These are phyloP conservation scores for Eudasyphora cyanicolor DNA, from an alignment of 2,888 invertebrate genomes.

Conservation along the genomic window DNA sequence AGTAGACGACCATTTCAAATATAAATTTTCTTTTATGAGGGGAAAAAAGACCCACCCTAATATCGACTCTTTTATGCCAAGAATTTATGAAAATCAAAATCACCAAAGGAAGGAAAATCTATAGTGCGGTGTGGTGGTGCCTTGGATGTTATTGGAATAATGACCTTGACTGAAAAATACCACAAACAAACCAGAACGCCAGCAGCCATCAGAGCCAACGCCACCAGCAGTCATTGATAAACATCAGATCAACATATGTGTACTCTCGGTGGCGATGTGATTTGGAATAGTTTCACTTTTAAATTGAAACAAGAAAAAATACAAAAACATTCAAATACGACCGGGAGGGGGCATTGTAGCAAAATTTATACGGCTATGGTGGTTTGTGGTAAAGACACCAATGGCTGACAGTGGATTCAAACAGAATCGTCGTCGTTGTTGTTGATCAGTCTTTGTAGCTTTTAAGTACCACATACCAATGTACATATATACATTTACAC, in stretches of 20 bases:
- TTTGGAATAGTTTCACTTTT: slow-evolving; percentile 35
- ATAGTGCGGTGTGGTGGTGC: background rate
- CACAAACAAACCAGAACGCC: slow-evolving; percentile 18
- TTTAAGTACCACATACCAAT: no score
- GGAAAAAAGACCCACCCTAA: no score
- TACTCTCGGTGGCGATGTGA: background rate
- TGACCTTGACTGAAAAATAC: slow-evolving; percentile 25
- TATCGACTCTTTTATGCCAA: no score
- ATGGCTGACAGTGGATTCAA: background rate
- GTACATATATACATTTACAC: no score
- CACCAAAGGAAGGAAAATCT: background rate
- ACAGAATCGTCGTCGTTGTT: background rate
- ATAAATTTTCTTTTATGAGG: no score
- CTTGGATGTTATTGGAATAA: background rate
- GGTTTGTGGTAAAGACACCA: background rate
- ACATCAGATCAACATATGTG: background rate
- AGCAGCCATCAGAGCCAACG: background rate
- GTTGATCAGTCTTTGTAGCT: background rate
- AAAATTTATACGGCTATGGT: background rate
- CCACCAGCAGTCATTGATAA: background rate
- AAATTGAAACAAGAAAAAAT: no score
- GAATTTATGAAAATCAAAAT: no score
- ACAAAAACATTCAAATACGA: background rate
- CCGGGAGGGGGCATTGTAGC: background rate
- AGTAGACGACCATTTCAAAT: no score